Evolutionary conservation across 2,797 vertebrate species (phyloP), one percentile per base, ranked within the genome.

Genomic region (Pteropus rufus): DNA sequence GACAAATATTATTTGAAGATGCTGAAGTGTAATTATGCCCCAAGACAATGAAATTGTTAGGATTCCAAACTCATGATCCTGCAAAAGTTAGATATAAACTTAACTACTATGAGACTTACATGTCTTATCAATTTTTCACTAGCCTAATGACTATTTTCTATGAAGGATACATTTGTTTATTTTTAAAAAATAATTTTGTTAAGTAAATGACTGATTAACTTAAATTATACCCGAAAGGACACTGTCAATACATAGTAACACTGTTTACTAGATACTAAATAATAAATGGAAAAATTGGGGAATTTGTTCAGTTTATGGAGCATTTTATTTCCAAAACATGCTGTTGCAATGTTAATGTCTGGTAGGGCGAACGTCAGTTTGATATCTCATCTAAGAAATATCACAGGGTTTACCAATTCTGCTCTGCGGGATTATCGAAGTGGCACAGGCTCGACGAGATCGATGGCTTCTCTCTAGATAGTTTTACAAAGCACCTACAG

Each of bases 351-450:
- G 84, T 54, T 60, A 89, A 69, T 36, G 29, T 69, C 87, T 52
- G 36, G n/a, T n/a, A 26, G 46, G 77, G 41, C 65, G 65, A 36
- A 75, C 21, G 54, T 87, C 72, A 58, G 86, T 91, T 94, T 85
- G 62, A 15, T 88, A 64, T 86, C 91, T 83, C 88, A 92, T 85
- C 86, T 89, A 41, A 83, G 65, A 90, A 93, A 26, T 19, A 39
- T 69, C 80, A 60, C 23, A 73, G 91, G 29, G 34, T 29, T 88
- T 31, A 18, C n/a, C 11, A 67, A 72, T 79, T 97, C 80, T 95
- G 86, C 94, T 96, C 80, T 76, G 72, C 19, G 67, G 72, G 85
- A 21, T 96, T 94, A 94, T 96, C 96, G 91, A 73, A 87, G 39
- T 21, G 31, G 8, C 69, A 44, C 89, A 89, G 80, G 31, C 80